Evolutionary conservation across 2,888 invertebrate species (phyloP).

Genomic region (Antheraea yamamai): DNA sequence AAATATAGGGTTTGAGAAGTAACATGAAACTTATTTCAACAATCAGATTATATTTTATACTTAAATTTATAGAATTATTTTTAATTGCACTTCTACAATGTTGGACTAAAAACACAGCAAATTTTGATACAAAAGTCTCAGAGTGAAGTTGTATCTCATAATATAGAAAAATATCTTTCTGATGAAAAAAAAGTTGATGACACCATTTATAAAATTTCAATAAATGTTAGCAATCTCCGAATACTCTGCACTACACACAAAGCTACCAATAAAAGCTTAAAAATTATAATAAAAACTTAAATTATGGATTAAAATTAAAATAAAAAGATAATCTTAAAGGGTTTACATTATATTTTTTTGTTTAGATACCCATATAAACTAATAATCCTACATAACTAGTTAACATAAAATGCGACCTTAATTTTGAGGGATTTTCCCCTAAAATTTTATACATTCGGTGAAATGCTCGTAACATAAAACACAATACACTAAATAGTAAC

Average conservation of each 20-base stretch:
- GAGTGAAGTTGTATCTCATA: too few species aligned
- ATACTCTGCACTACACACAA: background rate
- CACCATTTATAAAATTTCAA: too few species aligned
- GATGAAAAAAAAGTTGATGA: too few species aligned
- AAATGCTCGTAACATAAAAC: conserved; percentile 42
- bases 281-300: background rate
- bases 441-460: conserved; percentile 44
- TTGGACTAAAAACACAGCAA: too few species aligned
- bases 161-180: too few species aligned
- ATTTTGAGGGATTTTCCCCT: conserved; percentile 36
- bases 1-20: background rate
- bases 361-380: conserved; percentile 61
- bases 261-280: background rate
- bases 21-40: background rate
- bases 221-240: too few species aligned
- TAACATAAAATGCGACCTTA: conserved; percentile 73
- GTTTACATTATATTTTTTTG: background rate
- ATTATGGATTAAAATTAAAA: background rate
- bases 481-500: conserved; percentile 61
- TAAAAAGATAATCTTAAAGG: background rate
- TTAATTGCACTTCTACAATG: too few species aligned
- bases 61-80: too few species aligned
- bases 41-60: too few species aligned
- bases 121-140: too few species aligned
- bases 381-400: conserved; percentile 70